These are phyloP conservation scores for Malurus melanocephalus DNA, from an alignment of 2,113 vertebrate genomes.

Conservation along the genomic window DNA sequence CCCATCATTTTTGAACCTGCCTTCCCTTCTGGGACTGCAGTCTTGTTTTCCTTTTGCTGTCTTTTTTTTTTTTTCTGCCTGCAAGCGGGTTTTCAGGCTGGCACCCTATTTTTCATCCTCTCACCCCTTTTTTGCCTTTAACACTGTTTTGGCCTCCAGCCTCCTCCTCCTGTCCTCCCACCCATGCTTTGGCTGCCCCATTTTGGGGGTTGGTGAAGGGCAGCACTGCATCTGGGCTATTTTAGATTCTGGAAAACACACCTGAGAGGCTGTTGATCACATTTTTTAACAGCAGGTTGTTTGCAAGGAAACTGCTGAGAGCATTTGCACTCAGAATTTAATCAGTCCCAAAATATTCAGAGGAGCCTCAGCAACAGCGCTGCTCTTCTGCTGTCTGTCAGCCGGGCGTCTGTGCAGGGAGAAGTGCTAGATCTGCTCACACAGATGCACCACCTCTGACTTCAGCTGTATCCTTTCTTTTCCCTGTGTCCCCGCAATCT, in stretches of 20 bases:
- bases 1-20: background rate
- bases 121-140: background rate
- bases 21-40: background rate
- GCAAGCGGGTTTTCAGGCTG: background rate
- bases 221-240: background rate
- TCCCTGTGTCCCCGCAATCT: background rate
- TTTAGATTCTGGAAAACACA: slow-evolving; percentile 38
- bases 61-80: background rate
- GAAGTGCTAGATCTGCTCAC: background rate
- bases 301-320: slow-evolving; percentile 38
- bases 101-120: background rate
- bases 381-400: slow-evolving; percentile 20
- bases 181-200: background rate
- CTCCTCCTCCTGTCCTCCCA: background rate
- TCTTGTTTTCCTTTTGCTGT: background rate
- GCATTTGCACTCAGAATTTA: slow-evolving; percentile 22
- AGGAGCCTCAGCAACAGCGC: slow-evolving; percentile 3
- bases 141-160: background rate
- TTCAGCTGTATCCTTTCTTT: background rate
- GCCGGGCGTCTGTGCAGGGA: background rate
- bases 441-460: background rate
- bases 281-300: slow-evolving; percentile 40
- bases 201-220: background rate
- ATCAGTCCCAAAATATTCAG: slow-evolving; percentile 46
- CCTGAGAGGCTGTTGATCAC: slow-evolving; percentile 43